Conservation (phyloP, 2,888 invertebrate species). For the Eilema depressum region DNA sequence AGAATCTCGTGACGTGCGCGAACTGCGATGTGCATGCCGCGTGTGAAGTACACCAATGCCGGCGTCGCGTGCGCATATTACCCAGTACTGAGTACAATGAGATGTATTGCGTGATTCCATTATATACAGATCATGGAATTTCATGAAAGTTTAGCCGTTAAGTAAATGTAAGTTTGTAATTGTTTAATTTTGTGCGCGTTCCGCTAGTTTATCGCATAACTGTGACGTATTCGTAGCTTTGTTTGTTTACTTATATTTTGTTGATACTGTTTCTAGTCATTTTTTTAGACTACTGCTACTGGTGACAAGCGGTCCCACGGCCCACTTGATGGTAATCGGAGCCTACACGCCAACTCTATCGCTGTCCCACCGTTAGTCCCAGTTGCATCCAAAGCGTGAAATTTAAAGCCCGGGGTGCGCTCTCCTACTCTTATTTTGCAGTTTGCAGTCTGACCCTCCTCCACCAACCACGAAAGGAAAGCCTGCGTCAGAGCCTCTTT, state of each 20-base stretch:
- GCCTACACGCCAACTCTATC: neutral
- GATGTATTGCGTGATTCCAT: conserved; percentile 46
- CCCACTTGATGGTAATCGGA: neutral
- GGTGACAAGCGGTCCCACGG: neutral
- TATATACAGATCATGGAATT: conserved; percentile 66
- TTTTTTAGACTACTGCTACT: neutral
- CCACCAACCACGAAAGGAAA: too few relatives aligned
- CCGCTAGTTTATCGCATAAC: conserved; percentile 51
- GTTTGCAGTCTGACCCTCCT: neutral
- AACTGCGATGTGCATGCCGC: conserved; percentile 52
- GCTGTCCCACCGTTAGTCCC: neutral
- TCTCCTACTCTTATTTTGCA: too few relatives aligned
- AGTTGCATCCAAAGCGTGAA: neutral
- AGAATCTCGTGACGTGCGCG: conserved; percentile 59
- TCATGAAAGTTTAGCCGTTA: conserved; percentile 64
- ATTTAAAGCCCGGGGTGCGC: neutral
- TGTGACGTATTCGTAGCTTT: conserved; percentile 33
- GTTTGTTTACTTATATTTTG: conserved; percentile 8
- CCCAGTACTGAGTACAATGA: conserved; percentile 46
- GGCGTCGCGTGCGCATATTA: conserved; percentile 53
- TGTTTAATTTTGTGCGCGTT: conserved; percentile 46
- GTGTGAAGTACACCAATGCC: conserved; percentile 54
- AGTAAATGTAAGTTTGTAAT: conserved; percentile 44
- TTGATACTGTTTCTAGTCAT: neutral
- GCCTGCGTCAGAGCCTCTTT: too few relatives aligned